Percentiles rank a stretch among this genome's conserved stretches.
Evolutionary conservation across 2,113 vertebrate genomes (phyloP).

Genomic region (Misgurnus mizolepis): DNA sequence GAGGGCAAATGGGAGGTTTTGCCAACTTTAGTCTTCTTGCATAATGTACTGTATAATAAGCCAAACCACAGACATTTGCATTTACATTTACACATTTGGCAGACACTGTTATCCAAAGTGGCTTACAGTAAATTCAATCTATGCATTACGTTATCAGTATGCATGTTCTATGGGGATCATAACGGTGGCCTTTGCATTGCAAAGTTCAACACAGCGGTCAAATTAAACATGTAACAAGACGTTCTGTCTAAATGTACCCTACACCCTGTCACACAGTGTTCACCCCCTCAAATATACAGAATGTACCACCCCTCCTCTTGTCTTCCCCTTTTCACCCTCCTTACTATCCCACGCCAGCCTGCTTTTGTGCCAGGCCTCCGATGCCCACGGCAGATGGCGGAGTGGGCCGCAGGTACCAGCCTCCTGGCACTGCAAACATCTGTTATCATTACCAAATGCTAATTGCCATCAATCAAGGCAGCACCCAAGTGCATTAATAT

Average conservation of each 20-base stretch:
- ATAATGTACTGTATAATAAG: neutral
- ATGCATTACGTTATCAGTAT: no score
- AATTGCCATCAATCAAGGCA: slow-evolving; percentile 93
- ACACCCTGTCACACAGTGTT: slow-evolving; percentile 29
- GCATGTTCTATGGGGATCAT: no score
- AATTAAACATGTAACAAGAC: slow-evolving; percentile 26
- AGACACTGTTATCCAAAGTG: no score
- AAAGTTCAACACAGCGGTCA: neutral
- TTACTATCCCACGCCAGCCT: slow-evolving; percentile 51
- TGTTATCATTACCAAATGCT: slow-evolving; percentile 92
- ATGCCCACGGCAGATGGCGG: slow-evolving; percentile 84
- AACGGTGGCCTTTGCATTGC: no score
- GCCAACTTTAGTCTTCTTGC: slow-evolving; percentile 15
- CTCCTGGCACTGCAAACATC: slow-evolving; percentile 90
- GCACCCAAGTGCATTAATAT: slow-evolving; percentile 86
- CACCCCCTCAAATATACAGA: slow-evolving; percentile 46
- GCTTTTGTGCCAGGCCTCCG: slow-evolving; percentile 68
- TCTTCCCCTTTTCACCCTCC: slow-evolving; percentile 46
- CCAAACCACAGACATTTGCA: neutral
- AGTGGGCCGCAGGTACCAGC: slow-evolving; percentile 86
- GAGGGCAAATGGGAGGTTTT: slow-evolving; percentile 14
- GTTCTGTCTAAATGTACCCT: slow-evolving; percentile 30
- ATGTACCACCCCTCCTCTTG: slow-evolving; percentile 37
- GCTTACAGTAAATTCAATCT: no score
- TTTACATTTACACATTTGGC: neutral